These are phyloP conservation scores for Thrips palmi DNA, from an alignment of 1,140 invertebrate species.

Conservation along the genomic window DNA sequence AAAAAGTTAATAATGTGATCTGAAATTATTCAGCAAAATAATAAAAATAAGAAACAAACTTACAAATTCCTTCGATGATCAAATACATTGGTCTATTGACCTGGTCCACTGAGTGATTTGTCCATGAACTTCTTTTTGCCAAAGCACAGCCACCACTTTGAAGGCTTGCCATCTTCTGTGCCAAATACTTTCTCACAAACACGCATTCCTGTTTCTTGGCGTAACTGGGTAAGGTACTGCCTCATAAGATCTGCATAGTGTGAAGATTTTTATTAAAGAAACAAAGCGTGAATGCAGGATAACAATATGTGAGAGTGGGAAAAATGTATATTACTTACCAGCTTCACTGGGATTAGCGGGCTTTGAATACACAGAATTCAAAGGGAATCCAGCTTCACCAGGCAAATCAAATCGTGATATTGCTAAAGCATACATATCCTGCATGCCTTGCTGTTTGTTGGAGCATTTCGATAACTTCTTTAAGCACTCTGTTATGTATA, in stretches of 20 bases:
- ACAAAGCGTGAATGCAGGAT: no score
- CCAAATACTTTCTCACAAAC: conserved; percentile 88
- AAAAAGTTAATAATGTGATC: no score
- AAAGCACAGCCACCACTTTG: conserved; percentile 99
- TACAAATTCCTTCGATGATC: no score
- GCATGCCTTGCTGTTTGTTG: conserved; percentile 71
- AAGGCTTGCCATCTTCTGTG: conserved; percentile 80
- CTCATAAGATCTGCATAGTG: conserved; percentile 73
- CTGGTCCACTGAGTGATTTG: conserved; percentile 76
- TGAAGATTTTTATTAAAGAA: no score
- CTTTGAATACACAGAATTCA: conserved; percentile 92
- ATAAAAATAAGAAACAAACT: no score
- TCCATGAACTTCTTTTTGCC: conserved; percentile 99
- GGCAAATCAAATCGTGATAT: conserved; percentile 94
- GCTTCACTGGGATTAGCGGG: conserved; percentile 59
- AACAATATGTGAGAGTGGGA: conserved; percentile 7
- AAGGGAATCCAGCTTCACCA: conserved; percentile 84
- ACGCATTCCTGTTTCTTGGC: conserved; percentile 85
- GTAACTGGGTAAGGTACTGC: conserved; percentile 81
- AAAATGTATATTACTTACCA: conserved; percentile 29
- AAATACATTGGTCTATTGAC: conserved; percentile 31
- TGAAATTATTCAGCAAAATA: no score
- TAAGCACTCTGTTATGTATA: conserved; percentile 98
- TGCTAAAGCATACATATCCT: conserved; percentile 92
- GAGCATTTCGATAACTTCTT: conserved; percentile 85